Base-by-base conservation (phyloP, 2,888 invertebrate species). In the Pristionchus exspectatus region DNA sequence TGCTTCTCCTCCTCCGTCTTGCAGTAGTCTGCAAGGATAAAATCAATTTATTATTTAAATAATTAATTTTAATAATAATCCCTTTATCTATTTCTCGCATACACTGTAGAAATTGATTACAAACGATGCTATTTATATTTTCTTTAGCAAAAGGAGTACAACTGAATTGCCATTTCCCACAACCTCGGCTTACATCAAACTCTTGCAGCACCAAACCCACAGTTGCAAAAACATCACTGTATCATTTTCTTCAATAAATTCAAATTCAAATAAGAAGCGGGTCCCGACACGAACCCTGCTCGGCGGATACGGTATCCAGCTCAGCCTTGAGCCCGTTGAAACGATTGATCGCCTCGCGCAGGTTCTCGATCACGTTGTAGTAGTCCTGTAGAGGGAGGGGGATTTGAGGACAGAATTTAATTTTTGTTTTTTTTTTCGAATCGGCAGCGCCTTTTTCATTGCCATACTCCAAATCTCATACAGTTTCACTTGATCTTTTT, bases 1-100 rank as follows among this genome's bases (percentile, higher is more conserved):
- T 90, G 74, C 88, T 94, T 94, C 66, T 94, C 93, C 54, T 93
- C 92, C 56, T 91, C 91, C 1, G 92, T 90, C 88, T 91, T 92
- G 89, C 87, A 90, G 88, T 90, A 92, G 72, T 91, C 92, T 91
- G 72, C 9, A 87, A 9, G 10, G 38, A 38, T 50, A 50, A 7
- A 10, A 7, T 50, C 0, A 50, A 50, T 50, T 7, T 50, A 50
- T 7, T 38, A 38, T 3, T 38, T 3, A 38, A 38, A 3, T 38
- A 3, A 38, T 5, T 38, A 38, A 38, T 38, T 3, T 50, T 7
- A 50, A 50, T 50, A 50, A 10, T 50, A 50, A 10, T 50, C 12
- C 44, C 44, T 50, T 50, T 50, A 50, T 12, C 44, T 50, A 50
- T 50, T 50, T 50, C 44, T 50, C 44, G 0, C 44, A 50, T 50